Conservation (phyloP, 2,888 invertebrate genomes). For the Eilema griseolum region DNA sequence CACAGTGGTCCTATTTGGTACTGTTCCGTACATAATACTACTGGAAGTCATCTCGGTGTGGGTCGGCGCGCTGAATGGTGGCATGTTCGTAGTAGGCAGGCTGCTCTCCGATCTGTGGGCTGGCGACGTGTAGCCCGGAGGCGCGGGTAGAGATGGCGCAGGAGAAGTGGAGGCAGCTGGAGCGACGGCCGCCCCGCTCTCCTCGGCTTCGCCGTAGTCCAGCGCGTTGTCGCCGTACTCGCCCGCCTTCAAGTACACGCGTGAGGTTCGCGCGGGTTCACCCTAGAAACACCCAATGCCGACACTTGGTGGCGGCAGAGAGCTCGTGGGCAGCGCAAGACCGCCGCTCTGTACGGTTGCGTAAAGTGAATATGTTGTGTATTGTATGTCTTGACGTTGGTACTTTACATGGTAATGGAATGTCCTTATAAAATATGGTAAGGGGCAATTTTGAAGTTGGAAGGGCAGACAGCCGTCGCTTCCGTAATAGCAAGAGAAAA, state of each 20-base stretch:
- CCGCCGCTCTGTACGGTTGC: conserved; percentile 5
- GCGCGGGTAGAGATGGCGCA: background rate
- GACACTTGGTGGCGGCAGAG: conserved; percentile 36
- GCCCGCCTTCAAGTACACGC: conserved; percentile 70
- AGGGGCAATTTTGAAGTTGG: background rate
- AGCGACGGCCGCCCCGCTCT: background rate
- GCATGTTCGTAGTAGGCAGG: background rate
- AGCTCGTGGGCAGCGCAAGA: conserved; percentile 24
- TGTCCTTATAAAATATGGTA: background rate
- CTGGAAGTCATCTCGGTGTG: background rate
- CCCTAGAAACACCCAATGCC: conserved; percentile 50
- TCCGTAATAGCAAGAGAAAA: background rate
- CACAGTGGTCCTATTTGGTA: too few relatives aligned
- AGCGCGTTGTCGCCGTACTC: conserved; percentile 78
- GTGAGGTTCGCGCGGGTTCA: conserved; percentile 50
- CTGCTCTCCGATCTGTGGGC: too few relatives aligned
- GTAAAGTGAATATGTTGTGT: background rate
- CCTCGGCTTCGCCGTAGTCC: conserved; percentile 57
- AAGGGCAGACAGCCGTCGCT: background rate
- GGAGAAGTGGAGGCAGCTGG: background rate
- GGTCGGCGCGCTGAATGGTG: background rate
- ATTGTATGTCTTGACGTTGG: too few relatives aligned
- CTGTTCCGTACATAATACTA: background rate
- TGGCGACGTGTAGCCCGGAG: background rate
- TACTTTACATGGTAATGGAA: background rate